Percentiles rank a stretch among this genome's conserved stretches.
Evolutionary conservation across 2,797 vertebrate genomes (phyloP).

Genomic region (Mycteria americana): DNA sequence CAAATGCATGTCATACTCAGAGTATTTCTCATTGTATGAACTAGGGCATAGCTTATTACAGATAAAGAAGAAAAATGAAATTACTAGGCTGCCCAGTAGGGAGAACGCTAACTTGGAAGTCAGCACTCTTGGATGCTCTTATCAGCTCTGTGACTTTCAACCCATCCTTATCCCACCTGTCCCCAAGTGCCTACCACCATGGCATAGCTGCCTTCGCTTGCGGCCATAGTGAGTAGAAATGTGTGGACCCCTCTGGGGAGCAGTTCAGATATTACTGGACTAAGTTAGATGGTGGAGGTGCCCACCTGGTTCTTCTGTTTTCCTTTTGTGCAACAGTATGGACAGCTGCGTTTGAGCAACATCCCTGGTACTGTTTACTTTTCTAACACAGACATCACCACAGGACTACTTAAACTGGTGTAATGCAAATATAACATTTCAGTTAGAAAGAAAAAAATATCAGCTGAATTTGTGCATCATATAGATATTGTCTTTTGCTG

Average conservation of each 20-base stretch:
- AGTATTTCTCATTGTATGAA: background rate
- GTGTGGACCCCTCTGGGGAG: background rate
- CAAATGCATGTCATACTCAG: background rate
- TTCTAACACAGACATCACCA: background rate
- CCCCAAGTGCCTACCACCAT: background rate
- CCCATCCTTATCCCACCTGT: background rate
- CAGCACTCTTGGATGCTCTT: background rate
- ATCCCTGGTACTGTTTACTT: background rate
- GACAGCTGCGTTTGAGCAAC: background rate
- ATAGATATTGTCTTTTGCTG: background rate
- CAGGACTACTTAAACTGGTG: background rate
- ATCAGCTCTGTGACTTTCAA: background rate
- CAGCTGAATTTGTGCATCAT: background rate
- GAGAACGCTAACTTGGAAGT: background rate
- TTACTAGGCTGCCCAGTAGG: background rate
- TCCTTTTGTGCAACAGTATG: background rate
- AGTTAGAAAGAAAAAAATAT: background rate
- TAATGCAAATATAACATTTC: background rate
- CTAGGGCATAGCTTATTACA: background rate
- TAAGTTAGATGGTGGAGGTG: background rate
- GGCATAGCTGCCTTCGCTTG: background rate
- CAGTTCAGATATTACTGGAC: background rate
- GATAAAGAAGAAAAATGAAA: conserved; percentile 8
- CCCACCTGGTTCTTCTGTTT: background rate
- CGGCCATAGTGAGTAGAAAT: background rate